Evolutionary conservation across 2,888 invertebrate species (phyloP), one percentile per base, ranked within the genome.

Genomic region (Seira ritae): DNA sequence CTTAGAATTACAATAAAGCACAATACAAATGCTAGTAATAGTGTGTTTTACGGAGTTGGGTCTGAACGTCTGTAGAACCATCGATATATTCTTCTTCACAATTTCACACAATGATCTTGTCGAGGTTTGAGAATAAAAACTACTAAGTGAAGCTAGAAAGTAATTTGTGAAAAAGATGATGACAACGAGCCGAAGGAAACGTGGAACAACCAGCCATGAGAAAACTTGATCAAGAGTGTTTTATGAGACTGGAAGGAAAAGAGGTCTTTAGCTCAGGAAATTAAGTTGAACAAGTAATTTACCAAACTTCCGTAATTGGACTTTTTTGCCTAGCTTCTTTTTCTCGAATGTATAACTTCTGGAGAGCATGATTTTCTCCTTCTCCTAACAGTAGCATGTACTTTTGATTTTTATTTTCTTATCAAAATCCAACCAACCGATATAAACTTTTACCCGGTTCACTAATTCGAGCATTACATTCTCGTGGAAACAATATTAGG

Each of bases 281-380:
- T 83, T 83, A 83, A 83, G 83, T 73, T 72, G 83, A 83, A 83
- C 83, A 72, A 83, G 83, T 78, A 83, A 83, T 83, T 70, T 74
- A 78, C 73, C 66, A 83, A 77, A 83, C 77, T 83, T 82, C 62
- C 60, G 70, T 78, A 74, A 83, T 83, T 78, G 71, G 65, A 82
- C 77, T 72, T 31, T 31, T 31, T 65, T 78, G 69, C 31, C 73
- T 65, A 24, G 66, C 50, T 67, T 19, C 19, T 55, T 15, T 1
- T 19, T 19, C 19, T 65, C 19, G 6, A 65, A 65, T 60, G 60
- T n/a, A 60, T 15, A 65, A 65, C 3, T 31, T 4, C 31, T 31
- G 31, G 3, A 31, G 8, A 31, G 3, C n/a, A n/a, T n/a, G n/a
- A n/a, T 31, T 31, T 67, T 67, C 67, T 24, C 67, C 24, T 67